phyloP scores from a whole-genome alignment of 2,888 invertebrate genomes.

The Stictocephala bisonia region DNA sequence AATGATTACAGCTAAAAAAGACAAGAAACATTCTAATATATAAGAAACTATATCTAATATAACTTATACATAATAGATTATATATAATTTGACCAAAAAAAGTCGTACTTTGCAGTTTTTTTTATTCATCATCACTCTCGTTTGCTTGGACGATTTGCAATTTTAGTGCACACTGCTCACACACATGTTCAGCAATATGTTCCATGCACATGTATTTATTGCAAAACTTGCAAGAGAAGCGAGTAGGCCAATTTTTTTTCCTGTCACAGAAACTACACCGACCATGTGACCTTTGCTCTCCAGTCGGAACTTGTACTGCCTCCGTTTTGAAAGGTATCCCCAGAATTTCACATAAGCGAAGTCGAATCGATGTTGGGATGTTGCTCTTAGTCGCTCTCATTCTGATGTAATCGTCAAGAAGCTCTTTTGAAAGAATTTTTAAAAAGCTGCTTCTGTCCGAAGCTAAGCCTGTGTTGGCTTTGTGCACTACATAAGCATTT shows the following conservation, averaged over 20 bases:
- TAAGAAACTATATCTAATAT: too few relatives aligned
- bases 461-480: neutral
- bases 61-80: too few relatives aligned
- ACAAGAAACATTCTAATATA: too few relatives aligned
- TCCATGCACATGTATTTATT: too few relatives aligned
- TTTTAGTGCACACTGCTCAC: too few relatives aligned
- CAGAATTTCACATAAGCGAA: neutral
- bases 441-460: neutral
- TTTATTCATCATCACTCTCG: too few relatives aligned
- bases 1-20: too few relatives aligned
- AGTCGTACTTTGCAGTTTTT: too few relatives aligned
- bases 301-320: neutral
- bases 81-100: too few relatives aligned
- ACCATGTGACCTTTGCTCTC: neutral
- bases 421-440: neutral
- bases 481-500: slow-evolving; percentile 1
- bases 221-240: neutral
- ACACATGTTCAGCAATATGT: too few relatives aligned
- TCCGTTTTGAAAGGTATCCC: neutral
- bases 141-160: too few relatives aligned
- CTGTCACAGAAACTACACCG: slow-evolving; percentile 3
- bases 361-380: neutral
- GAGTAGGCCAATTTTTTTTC: slow-evolving; percentile 15
- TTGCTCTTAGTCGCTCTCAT: neutral
- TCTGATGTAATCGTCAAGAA: neutral